Evolutionary conservation across 2,113 vertebrate genomes (phyloP), one percentile per base, ranked within the genome.

Genomic region (Stigmatopora nigra): DNA sequence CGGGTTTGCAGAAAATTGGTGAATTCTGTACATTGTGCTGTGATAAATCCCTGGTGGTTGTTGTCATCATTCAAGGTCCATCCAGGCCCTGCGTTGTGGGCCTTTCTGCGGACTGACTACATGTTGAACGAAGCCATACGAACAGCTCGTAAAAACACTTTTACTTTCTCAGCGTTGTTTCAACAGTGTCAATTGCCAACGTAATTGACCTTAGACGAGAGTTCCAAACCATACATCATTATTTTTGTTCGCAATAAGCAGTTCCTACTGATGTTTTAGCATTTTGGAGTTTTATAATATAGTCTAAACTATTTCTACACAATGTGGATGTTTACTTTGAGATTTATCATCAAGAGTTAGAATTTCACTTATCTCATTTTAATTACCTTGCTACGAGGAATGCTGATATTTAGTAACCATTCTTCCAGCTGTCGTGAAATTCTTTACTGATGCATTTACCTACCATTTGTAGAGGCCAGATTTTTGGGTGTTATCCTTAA

Each of bases 101-200:
- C 75, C 80, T 75, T 25, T 53, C 36, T 19, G n/a, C 52, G 64
- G 53, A 53, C 51, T 10, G 51, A 64, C 71, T 76, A 87, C 87
- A 84, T 87, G 86, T 88, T 89, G 86, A 86, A 61, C 80, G 53
- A 53, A 49, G 31, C 31, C 38, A 70, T 22, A 68, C 2, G 20
- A 57, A 62, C 44, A 68, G 10, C 25, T 44, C 44, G 41, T 52
- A 35, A 60, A 48, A 58, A 4, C 72, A 36, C 45, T 57, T 6
- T 51, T 65, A 49, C 3, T 19, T 8, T 31, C 16, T 48, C 3
- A 9, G 8, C 46, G 2, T 10, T 6, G 25, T 5, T 14, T 7
- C 4, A 8, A 76, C 19, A 47, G 16, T 10, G n/a, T 46, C 7
- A 61, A 20, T 52, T 7, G 19, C 35, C 44, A 14, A 31, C 10